These are phyloP conservation scores for Antennarius striatus DNA, from an alignment of 2,113 vertebrate species.

Conservation along the genomic window DNA sequence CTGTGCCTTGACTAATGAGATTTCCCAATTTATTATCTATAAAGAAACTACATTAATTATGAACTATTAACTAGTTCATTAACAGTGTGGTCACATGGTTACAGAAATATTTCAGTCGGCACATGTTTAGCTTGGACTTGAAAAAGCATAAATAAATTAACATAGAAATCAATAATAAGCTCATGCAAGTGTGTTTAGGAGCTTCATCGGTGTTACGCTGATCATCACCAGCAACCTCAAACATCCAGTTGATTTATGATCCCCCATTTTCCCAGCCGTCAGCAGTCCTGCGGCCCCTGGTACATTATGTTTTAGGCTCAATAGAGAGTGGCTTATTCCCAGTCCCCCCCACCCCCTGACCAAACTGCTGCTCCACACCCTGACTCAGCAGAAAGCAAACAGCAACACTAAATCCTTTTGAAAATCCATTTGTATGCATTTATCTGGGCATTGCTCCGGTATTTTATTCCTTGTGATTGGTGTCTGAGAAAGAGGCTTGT, in stretches of 20 bases:
- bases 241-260: conserved; percentile 59
- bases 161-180: not conserved
- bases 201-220: conserved; percentile 17
- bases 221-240: conserved; percentile 46
- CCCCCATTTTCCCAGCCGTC: conserved; percentile 36
- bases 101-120: too few species aligned
- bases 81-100: too few species aligned
- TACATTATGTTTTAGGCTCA: conserved; percentile 40
- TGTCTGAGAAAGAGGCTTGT: not conserved
- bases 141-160: too few species aligned
- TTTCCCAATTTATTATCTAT: too few species aligned
- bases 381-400: conserved; percentile 41
- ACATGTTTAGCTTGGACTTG: too few species aligned
- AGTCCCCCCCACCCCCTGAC: not conserved
- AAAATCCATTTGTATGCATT: conserved; percentile 30
- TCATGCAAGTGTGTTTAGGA: not conserved
- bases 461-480: conserved; percentile 7
- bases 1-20: too few species aligned
- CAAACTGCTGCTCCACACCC: conserved; percentile 13
- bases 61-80: too few species aligned
- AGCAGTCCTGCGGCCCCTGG: conserved; percentile 42
- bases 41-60: too few species aligned
- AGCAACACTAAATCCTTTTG: conserved; percentile 19
- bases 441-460: not conserved
- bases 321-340: conserved; percentile 13